phyloP scores from a whole-genome alignment of 2,888 invertebrate species.

The Pristionchus exspectatus region DNA sequence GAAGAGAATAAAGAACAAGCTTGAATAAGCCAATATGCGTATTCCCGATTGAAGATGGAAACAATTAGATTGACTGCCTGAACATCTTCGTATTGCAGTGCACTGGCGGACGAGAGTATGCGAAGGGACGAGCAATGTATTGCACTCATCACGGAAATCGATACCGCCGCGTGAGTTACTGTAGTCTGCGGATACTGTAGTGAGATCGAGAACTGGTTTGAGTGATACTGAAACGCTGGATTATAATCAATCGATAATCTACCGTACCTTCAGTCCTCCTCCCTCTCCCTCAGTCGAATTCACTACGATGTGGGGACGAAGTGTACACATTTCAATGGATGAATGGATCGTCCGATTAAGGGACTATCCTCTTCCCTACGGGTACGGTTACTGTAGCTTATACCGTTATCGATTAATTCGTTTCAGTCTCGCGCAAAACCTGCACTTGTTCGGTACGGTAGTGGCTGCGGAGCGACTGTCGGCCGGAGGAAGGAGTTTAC shows the following conservation, averaged over 20 bases:
- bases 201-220: background rate
- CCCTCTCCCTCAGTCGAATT: constrained; percentile 48
- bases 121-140: constrained; percentile 89
- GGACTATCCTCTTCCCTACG: constrained; percentile 94
- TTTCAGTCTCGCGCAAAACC: constrained; percentile 25
- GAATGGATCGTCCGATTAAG: constrained; percentile 92
- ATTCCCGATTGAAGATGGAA: background rate
- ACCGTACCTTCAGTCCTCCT: constrained; percentile 32
- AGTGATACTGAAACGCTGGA: background rate
- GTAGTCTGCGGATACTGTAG: background rate
- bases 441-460: constrained; percentile 52
- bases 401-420: background rate
- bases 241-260: background rate
- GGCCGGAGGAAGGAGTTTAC: constrained; percentile 50
- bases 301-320: constrained; percentile 91
- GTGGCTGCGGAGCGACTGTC: constrained; percentile 55
- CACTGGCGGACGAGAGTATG: constrained; percentile 90
- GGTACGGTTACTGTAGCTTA: constrained; percentile 53
- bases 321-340: constrained; percentile 88
- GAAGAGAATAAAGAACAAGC: too few species aligned
- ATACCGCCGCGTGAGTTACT: constrained; percentile 85
- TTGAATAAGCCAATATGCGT: too few species aligned
- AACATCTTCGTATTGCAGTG: constrained; percentile 83
- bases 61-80: background rate
- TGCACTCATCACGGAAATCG: constrained; percentile 87